Conservation (phyloP, 2,888 invertebrate genomes). For the Abrostola tripartita region DNA sequence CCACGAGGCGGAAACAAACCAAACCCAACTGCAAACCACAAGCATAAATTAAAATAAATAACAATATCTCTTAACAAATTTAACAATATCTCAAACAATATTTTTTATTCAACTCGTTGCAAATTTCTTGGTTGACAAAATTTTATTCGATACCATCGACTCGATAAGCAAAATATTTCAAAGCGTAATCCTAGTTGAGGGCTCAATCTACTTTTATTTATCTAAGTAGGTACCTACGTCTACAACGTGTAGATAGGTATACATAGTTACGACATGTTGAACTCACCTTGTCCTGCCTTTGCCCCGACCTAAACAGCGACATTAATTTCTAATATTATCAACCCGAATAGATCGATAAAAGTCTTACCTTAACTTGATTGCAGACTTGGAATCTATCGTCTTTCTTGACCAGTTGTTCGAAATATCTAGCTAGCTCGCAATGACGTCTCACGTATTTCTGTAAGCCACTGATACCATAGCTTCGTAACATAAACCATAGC, state of each 20-base stretch:
- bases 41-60: neutral
- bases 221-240: neutral
- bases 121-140: too few relatives aligned
- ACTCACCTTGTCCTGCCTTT: slow-evolving; percentile 28
- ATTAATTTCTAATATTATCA: slow-evolving; percentile 38
- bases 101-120: too few relatives aligned
- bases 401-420: slow-evolving; percentile 93
- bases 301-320: slow-evolving; percentile 4
- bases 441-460: slow-evolving; percentile 98
- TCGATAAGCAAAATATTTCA: too few relatives aligned
- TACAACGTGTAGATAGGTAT: neutral
- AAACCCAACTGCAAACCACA: slow-evolving; percentile 91
- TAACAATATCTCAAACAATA: neutral
- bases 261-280: slow-evolving; percentile 10
- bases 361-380: slow-evolving; percentile 95
- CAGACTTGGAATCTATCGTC: slow-evolving; percentile 97
- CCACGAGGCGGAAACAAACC: slow-evolving; percentile 96
- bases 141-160: too few relatives aligned
- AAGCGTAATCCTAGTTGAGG: too few relatives aligned
- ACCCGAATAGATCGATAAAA: slow-evolving; percentile 24
- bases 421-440: slow-evolving; percentile 95
- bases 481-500: slow-evolving; percentile 98
- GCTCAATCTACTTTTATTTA: too few relatives aligned
- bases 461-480: slow-evolving; percentile 97
- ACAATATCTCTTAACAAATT: neutral